Evolutionary conservation across 2,113 vertebrate genomes (phyloP).

Genomic region (Zootoca vivipara): DNA sequence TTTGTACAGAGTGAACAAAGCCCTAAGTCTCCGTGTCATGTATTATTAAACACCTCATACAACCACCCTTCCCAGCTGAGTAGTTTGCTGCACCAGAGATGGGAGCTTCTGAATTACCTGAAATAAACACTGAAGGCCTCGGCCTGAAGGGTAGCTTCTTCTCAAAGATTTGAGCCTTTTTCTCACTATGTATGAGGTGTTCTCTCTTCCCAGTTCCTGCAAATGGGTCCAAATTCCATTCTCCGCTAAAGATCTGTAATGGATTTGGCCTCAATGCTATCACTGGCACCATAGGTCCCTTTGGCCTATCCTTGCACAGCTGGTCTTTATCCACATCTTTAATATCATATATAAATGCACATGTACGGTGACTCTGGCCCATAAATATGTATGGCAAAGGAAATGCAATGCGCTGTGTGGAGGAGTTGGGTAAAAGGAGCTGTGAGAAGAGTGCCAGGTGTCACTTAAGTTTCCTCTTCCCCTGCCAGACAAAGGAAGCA

Average conservation of each 20-base stretch:
- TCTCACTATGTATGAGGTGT: accelerated
- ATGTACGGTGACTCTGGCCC: slow-evolving; percentile 12
- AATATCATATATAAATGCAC: slow-evolving; percentile 11
- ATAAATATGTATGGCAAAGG: slow-evolving; percentile 64
- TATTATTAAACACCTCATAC: slow-evolving; percentile 59
- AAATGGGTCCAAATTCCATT: neutral
- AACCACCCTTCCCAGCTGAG: slow-evolving; percentile 52
- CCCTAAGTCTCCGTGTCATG: slow-evolving; percentile 43
- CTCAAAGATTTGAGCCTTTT: slow-evolving; percentile 16
- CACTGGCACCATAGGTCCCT: neutral
- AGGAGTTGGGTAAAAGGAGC: slow-evolving; percentile 11
- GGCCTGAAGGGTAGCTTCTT: neutral
- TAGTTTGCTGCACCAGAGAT: neutral
- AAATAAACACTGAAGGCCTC: slow-evolving; percentile 5
- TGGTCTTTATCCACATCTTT: slow-evolving; percentile 47
- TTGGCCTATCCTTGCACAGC: slow-evolving; percentile 24
- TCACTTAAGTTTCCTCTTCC: neutral
- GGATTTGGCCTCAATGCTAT: neutral
- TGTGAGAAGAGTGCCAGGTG: neutral
- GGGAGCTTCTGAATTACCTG: neutral
- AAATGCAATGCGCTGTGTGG: slow-evolving; percentile 44
- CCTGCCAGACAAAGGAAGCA: neutral
- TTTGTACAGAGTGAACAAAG: neutral
- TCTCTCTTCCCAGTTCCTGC: neutral
- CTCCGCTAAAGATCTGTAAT: neutral